These are phyloP conservation scores for Philereme transversata DNA, from an alignment of 2,888 invertebrate species.

Conservation along the genomic window DNA sequence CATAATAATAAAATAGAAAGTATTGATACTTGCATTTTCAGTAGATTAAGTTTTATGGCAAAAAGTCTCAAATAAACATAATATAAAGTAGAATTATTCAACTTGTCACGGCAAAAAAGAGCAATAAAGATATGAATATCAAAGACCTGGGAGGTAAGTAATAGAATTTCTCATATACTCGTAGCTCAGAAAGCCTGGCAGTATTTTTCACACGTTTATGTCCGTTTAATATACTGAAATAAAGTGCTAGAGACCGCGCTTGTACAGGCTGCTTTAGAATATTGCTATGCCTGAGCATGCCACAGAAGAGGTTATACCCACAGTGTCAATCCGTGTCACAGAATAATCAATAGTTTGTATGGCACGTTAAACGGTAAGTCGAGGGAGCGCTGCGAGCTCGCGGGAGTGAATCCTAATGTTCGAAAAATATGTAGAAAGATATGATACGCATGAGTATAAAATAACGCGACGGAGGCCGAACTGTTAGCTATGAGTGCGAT, in stretches of 20 bases:
- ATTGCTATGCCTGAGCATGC: no score
- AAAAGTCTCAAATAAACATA: slow-evolving; percentile 15
- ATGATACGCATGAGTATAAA: no score
- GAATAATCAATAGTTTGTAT: no score
- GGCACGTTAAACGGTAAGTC: no score
- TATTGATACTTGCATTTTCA: not conserved
- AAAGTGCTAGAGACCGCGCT: slow-evolving; percentile 18
- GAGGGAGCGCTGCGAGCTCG: no score
- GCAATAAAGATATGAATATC: slow-evolving; percentile 38
- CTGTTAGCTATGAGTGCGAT: no score
- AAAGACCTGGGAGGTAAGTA: slow-evolving; percentile 31
- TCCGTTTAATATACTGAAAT: slow-evolving; percentile 29
- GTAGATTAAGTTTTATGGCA: slow-evolving; percentile 7
- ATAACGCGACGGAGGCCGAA: no score
- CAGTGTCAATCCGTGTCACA: no score
- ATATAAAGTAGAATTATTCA: slow-evolving; percentile 29
- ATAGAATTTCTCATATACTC: slow-evolving; percentile 29
- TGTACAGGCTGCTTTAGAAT: not conserved
- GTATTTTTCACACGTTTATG: slow-evolving; percentile 30
- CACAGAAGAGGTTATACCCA: no score
- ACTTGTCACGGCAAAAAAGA: slow-evolving; percentile 32
- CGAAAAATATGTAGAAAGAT: no score
- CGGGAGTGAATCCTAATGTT: no score
- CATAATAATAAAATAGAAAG: not conserved
- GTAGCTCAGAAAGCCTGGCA: slow-evolving; percentile 22